Conservation (phyloP, 2,888 invertebrate genomes). For the Megalurothrips usitatus region DNA sequence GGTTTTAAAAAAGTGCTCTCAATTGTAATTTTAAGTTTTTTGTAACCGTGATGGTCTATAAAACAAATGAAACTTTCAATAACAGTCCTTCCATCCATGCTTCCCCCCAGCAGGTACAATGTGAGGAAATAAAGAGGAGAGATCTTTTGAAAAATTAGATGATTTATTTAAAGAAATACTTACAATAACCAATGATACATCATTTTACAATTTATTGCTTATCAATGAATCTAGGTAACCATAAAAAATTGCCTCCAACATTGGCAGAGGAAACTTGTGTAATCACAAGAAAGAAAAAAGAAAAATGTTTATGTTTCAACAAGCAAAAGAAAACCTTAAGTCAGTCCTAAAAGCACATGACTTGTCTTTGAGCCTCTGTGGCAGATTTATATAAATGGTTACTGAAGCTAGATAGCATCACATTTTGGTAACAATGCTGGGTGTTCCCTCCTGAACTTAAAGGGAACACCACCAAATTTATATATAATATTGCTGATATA, state of each 20-base stretch:
- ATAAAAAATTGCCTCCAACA: neutral
- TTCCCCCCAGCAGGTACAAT: too few species aligned
- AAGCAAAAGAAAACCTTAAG: neutral
- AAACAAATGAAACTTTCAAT: too few species aligned
- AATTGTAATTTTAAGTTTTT: too few species aligned
- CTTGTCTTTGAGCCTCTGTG: neutral
- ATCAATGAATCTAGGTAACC: neutral
- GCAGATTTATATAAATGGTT: neutral
- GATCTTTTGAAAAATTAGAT: neutral
- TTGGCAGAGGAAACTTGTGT: neutral
- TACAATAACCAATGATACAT: neutral
- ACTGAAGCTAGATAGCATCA: neutral
- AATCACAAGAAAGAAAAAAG: neutral
- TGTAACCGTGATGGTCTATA: too few species aligned
- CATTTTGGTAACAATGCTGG: slow-evolving; percentile 17
- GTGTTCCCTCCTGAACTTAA: neutral
- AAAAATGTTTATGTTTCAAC: neutral
- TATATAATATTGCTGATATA: slow-evolving; percentile 4
- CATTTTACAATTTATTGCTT: neutral
- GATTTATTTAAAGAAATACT: slow-evolving; percentile 14
- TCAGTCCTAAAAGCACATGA: too few species aligned
- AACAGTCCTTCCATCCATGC: too few species aligned
- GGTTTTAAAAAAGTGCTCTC: too few species aligned
- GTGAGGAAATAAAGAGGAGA: too few species aligned
- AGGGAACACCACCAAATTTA: neutral